Conservation (phyloP, 2,113 vertebrate genomes). For the Brachyistius frenatus region DNA sequence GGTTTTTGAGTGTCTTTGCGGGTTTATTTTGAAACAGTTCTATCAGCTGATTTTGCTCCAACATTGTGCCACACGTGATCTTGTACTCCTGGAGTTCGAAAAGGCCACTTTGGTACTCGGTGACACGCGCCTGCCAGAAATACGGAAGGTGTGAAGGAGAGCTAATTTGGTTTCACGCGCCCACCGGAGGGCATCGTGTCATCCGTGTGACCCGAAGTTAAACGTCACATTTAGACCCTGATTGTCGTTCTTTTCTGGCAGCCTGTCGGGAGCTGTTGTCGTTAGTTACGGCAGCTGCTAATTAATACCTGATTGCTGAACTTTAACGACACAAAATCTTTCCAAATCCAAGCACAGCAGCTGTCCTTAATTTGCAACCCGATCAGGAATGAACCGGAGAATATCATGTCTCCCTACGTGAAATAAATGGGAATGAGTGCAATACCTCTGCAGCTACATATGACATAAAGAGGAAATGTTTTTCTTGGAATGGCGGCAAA, state of each 20-base stretch:
- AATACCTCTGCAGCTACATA: accelerated
- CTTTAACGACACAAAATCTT: neutral
- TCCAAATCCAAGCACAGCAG: neutral
- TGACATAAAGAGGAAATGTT: too few species aligned
- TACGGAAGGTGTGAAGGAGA: conserved; percentile 10
- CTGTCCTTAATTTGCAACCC: neutral
- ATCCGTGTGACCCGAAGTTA: conserved; percentile 11
- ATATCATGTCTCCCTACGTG: neutral
- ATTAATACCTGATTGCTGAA: conserved; percentile 20
- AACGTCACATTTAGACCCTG: neutral
- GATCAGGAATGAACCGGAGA: conserved; percentile 12
- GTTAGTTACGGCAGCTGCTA: neutral
- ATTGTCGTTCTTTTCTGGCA: conserved; percentile 21
- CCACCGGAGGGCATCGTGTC: neutral
- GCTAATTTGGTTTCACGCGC: conserved; percentile 29
- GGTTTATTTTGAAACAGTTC: neutral
- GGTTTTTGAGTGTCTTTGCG: neutral
- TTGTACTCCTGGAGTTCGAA: too few species aligned
- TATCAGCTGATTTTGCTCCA: neutral
- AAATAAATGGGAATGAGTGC: conserved; percentile 16
- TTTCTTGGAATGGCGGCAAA: neutral
- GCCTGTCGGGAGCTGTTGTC: neutral
- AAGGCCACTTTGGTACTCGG: neutral
- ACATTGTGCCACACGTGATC: neutral
- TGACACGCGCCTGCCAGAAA: conserved; percentile 22